These are phyloP conservation scores for Diploptera punctata DNA, from an alignment of 2,888 invertebrate genomes.

Conservation along the genomic window DNA sequence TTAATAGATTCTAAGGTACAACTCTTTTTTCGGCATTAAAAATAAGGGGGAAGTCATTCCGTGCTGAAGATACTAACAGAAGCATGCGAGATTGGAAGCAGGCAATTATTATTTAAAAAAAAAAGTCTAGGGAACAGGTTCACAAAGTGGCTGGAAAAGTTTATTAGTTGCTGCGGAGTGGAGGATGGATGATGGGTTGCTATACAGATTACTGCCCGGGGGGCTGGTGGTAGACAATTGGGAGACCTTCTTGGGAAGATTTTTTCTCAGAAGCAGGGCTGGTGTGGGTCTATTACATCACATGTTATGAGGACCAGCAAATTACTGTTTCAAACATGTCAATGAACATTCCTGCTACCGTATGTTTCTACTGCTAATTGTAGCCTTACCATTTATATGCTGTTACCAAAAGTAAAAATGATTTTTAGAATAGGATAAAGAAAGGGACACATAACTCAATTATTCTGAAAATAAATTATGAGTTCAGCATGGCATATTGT, in stretches of 20 bases:
- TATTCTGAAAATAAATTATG: too few relatives aligned
- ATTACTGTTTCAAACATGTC: too few relatives aligned
- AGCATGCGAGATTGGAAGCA: not conserved
- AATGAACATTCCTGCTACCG: too few relatives aligned
- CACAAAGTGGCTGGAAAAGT: not conserved
- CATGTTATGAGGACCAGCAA: too few relatives aligned
- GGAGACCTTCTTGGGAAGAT: not conserved
- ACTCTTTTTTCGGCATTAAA: constrained; percentile 2
- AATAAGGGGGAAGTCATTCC: not conserved
- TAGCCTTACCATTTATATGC: too few relatives aligned
- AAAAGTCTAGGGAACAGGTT: not conserved
- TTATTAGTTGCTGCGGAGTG: not conserved
- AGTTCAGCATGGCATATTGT: too few relatives aligned
- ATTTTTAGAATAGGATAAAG: too few relatives aligned
- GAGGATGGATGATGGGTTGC: not conserved
- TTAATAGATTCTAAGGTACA: not conserved
- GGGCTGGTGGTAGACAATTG: not conserved
- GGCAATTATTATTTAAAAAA: constrained; percentile 6
- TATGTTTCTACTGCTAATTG: too few relatives aligned
- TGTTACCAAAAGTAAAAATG: too few relatives aligned
- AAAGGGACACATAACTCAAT: too few relatives aligned
- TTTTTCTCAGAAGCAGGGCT: not conserved
- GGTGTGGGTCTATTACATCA: too few relatives aligned
- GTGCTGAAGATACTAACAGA: not conserved
- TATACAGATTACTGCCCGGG: not conserved